Percentiles rank a stretch among this genome's conserved stretches.
These are phyloP conservation scores for Podarcis cretensis DNA, from an alignment of 2,113 vertebrate species.

Conservation along the genomic window DNA sequence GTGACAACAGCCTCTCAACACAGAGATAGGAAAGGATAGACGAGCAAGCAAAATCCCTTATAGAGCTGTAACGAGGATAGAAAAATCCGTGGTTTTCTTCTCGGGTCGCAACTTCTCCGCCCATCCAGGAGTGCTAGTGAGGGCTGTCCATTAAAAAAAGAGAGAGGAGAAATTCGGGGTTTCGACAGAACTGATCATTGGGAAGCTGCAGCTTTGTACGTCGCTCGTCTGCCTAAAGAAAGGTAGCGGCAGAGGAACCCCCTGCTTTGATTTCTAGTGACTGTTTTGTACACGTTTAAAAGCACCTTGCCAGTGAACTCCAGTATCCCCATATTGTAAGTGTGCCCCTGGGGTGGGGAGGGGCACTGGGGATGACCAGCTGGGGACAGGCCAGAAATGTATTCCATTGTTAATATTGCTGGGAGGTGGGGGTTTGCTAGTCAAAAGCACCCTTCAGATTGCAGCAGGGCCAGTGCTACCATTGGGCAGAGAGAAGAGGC, in stretches of 20 bases:
- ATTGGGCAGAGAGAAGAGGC: too few relatives aligned
- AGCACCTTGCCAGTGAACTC: neutral
- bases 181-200: neutral
- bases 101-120: too few relatives aligned
- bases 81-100: too few relatives aligned
- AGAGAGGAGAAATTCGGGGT: neutral
- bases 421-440: too few relatives aligned
- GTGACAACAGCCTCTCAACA: neutral
- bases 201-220: too few relatives aligned
- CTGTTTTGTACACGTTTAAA: neutral
- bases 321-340: neutral
- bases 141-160: neutral
- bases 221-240: neutral
- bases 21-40: neutral
- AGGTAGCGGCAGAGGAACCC: neutral
- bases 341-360: neutral
- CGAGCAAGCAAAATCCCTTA: too few relatives aligned
- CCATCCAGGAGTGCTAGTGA: neutral
- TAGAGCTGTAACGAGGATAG: too few relatives aligned
- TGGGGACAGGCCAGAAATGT: neutral
- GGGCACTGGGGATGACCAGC: neutral
- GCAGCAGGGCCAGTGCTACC: too few relatives aligned
- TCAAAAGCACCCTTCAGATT: too few relatives aligned
- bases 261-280: neutral
- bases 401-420: neutral